phyloP scores from a whole-genome alignment of 1,140 invertebrate genomes.

The Lepidurus packardi region DNA sequence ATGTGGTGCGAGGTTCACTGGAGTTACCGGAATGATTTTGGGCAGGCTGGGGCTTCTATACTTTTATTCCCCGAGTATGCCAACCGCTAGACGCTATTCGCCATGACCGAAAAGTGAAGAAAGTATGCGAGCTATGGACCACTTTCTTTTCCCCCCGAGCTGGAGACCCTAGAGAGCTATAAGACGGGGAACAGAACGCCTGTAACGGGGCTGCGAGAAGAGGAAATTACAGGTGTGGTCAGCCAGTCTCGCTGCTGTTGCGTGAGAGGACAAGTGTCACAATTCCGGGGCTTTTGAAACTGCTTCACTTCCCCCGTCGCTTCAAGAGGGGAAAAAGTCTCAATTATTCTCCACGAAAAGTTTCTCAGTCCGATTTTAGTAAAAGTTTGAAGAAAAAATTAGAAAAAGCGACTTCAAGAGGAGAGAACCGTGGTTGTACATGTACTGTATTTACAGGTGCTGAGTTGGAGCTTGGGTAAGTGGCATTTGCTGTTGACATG shows the following conservation, averaged over 20 bases:
- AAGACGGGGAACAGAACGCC: neutral
- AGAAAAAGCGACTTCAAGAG: no score
- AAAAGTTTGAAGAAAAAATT: no score
- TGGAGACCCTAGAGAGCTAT: conserved; percentile 2
- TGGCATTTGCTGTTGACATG: neutral
- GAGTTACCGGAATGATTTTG: no score
- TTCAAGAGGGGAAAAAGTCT: neutral
- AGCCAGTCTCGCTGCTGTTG: conserved; percentile 1
- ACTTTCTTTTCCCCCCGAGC: conserved; percentile 8
- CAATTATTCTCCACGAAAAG: neutral
- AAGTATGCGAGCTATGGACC: neutral
- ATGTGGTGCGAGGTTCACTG: no score
- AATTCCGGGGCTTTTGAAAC: neutral
- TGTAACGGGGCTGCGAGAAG: neutral
- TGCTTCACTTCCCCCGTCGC: neutral
- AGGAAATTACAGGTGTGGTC: conserved; percentile 16
- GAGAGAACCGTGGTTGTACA: no score
- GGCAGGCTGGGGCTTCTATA: no score
- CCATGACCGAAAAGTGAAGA: neutral
- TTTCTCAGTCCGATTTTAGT: no score
- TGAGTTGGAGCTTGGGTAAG: neutral
- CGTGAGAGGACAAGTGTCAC: conserved; percentile 8
- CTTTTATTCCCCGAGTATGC: neutral
- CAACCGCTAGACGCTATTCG: neutral
- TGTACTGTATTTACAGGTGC: no score